Percentiles rank a stretch among this genome's conserved stretches.
Evolutionary conservation across 2,888 invertebrate genomes (phyloP).

Genomic region (Stegana nigrithorax): DNA sequence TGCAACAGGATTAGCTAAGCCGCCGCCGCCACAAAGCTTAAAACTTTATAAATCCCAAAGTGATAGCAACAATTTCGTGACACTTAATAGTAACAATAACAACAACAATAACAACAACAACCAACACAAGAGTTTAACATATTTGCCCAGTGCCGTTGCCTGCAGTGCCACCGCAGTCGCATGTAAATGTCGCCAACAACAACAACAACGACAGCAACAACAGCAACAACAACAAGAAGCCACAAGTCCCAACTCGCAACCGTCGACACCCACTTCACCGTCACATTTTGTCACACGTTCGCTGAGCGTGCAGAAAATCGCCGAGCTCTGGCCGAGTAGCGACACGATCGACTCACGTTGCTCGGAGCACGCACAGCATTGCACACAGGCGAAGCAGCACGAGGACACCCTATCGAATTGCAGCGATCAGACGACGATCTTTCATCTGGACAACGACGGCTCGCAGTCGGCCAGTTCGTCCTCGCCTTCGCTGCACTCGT

Average conservation of each 20-base stretch:
- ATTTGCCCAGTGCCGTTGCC: slow-evolving; percentile 17
- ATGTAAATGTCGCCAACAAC: slow-evolving; percentile 22
- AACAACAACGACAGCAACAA: slow-evolving; percentile 22
- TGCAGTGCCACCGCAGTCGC: no score
- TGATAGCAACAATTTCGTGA: slow-evolving; percentile 34
- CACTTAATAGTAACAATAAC: background rate
- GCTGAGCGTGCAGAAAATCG: no score
- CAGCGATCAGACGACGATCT: slow-evolving; percentile 48
- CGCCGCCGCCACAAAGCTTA: background rate
- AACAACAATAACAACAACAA: background rate
- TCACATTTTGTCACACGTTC: background rate
- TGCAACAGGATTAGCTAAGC: background rate
- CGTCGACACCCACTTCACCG: slow-evolving; percentile 15
- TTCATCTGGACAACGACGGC: slow-evolving; percentile 46
- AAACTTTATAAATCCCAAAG: slow-evolving; percentile 40
- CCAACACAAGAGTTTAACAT: slow-evolving; percentile 12
- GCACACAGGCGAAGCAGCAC: slow-evolving; percentile 23
- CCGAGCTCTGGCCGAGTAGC: slow-evolving; percentile 39
- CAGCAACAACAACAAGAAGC: no score
- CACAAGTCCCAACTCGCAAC: slow-evolving; percentile 15
- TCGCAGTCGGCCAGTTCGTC: slow-evolving; percentile 38
- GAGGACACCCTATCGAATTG: slow-evolving; percentile 49
- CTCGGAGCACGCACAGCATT: slow-evolving; percentile 19
- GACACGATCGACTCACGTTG: slow-evolving; percentile 35
- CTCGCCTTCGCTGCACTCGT: slow-evolving; percentile 40